Evolutionary conservation across 2,113 vertebrate genomes (phyloP).

Genomic region (Lates calcarifer): DNA sequence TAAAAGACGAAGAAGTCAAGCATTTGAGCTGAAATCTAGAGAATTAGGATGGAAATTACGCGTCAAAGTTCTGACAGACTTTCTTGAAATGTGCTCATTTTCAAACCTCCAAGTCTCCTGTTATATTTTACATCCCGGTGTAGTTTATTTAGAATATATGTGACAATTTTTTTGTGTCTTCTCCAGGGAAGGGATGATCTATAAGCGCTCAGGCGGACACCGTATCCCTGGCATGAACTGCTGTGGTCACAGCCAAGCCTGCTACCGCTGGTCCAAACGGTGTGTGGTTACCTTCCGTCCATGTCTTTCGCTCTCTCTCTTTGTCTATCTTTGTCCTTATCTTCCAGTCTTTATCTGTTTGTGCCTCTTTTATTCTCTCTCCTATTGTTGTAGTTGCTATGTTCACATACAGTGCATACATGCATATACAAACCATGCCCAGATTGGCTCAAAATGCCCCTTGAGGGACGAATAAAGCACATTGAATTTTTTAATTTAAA

Average conservation of each 20-base stretch:
- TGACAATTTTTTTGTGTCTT: not conserved
- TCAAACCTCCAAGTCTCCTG: not conserved
- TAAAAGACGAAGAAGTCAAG: not conserved
- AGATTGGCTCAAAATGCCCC: too few species aligned
- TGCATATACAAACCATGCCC: not conserved
- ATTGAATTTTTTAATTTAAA: too few species aligned
- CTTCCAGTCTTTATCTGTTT: not conserved
- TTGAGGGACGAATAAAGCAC: not conserved
- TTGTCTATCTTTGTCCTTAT: not conserved
- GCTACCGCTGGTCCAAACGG: conserved; percentile 99
- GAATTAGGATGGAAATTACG: not conserved
- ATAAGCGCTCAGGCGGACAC: conserved; percentile 96
- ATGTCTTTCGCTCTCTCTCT: not conserved
- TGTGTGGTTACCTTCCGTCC: conserved; percentile 68
- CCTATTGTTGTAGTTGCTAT: not conserved
- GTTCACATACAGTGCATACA: not conserved
- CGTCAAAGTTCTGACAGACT: not conserved
- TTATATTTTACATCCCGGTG: not conserved
- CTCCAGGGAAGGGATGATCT: conserved; percentile 95
- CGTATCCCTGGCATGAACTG: conserved; percentile 97
- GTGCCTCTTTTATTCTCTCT: conserved; percentile 5
- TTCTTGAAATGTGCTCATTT: not conserved
- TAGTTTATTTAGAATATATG: not conserved
- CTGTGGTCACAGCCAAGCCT: conserved; percentile 93
- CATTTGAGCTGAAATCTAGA: not conserved